These are phyloP conservation scores for Pseudomugil gertrudae DNA, from an alignment of 2,797 vertebrate species.

Conservation along the genomic window DNA sequence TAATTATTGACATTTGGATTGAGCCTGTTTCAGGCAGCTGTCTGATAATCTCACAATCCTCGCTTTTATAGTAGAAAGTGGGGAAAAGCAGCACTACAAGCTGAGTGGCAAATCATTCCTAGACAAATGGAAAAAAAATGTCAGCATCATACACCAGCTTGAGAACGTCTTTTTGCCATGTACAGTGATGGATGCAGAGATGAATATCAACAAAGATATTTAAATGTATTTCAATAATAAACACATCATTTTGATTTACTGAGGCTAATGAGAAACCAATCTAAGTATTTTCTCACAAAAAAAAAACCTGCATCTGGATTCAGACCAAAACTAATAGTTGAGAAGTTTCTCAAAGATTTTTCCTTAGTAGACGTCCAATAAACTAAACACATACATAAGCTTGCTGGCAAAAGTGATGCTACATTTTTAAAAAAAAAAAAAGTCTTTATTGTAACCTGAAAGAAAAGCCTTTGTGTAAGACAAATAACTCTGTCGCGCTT, in stretches of 20 bases:
- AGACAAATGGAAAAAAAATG: conserved; percentile 67
- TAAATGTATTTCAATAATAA: conserved; percentile 16
- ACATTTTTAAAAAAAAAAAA: conserved; percentile 31
- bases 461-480: conserved; percentile 16
- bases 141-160: conserved; percentile 66
- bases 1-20: conserved; percentile 56
- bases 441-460: conserved; percentile 22
- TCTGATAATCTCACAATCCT: conserved; percentile 62
- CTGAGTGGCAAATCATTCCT: conserved; percentile 53
- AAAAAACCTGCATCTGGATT: conserved; percentile 1
- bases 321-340: conserved; percentile 14
- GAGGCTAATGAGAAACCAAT: conserved; percentile 14
- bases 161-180: conserved; percentile 40
- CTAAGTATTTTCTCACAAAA: not conserved
- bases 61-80: conserved; percentile 47
- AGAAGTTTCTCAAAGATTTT: not conserved
- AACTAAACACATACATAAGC: conserved; percentile 19
- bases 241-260: conserved; percentile 1
- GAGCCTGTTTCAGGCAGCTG: conserved; percentile 50
- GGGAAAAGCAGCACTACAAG: conserved; percentile 61
- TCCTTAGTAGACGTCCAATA: conserved; percentile 4
- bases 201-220: conserved; percentile 8
- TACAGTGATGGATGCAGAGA: conserved; percentile 35
- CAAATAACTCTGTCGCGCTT: conserved; percentile 33
- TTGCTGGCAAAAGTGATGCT: conserved; percentile 15